Base-by-base conservation (phyloP, 2,888 invertebrate genomes). In the Bedellia somnulentella region DNA sequence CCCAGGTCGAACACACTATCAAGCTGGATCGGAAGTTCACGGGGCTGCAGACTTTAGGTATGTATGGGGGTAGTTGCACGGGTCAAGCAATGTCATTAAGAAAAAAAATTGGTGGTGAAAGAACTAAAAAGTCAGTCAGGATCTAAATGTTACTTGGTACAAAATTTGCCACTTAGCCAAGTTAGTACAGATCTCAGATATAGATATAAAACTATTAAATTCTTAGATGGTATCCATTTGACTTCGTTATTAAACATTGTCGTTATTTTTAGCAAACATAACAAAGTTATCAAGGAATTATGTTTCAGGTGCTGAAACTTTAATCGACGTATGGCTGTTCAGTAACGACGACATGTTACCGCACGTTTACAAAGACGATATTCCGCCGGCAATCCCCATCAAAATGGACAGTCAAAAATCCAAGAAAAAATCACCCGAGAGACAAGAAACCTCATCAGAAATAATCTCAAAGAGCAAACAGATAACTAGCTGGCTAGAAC, bases 21-120 rank as follows among this genome's bases (percentile, higher is more conserved):
- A 85, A 89, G 49, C 66, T 94, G 37, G 93, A 94, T 57, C 78
- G 86, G 38, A 86, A 87, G 15, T 86, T 85, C 47, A 88, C 89
- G 1, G 93, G 93, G 2, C 56, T 91, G 34, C 92, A 93, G 67
- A 91, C 89, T 0, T 64, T 91, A 43, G 89, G 86, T 83, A 45
- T 52, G 47, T 42, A 6, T 11, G 18, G 5, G 8, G 11, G 0
- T 17, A 10, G n/a, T n/a, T n/a, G n/a, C n/a, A n/a, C n/a, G n/a
- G n/a, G n/a, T n/a, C n/a, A n/a, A n/a, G n/a, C n/a, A n/a, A n/a
- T n/a, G n/a, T n/a, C n/a, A n/a, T n/a, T n/a, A n/a, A n/a, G n/a
- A n/a, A n/a, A n/a, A n/a, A n/a, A n/a, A n/a, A n/a, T n/a, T n/a
- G n/a, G n/a, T n/a, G n/a, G n/a, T n/a, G n/a, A n/a, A n/a, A n/a